Evolutionary conservation across 2,113 vertebrate genomes (phyloP), one percentile per base, ranked within the genome.

Genomic region (Bolborhynchus lineola): DNA sequence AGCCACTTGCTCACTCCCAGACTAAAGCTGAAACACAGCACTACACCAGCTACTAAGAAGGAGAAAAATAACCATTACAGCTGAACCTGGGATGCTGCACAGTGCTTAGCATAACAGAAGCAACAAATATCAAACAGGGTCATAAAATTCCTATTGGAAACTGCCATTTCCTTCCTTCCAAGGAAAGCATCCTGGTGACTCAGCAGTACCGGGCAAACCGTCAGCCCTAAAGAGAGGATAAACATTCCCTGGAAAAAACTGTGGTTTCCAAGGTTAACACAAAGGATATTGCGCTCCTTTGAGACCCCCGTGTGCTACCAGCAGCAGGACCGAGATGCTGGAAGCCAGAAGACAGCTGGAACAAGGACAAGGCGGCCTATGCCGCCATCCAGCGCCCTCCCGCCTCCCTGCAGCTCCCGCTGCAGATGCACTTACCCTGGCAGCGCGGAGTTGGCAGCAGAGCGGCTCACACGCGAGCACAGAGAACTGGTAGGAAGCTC

Each of bases 131-230:
- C 0, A 2, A 87, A n/a, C 14, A 44, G 91, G 19, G 39, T 46
- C 80, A 41, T 17, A 33, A 71, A 6, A 90, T 55, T 35, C 49
- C 3, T 28, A 59, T 31, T 46, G 85, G 83, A 65, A 79, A 67
- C 17, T n/a, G 59, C 55, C 10, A 6, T 71, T 88, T 94, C 71
- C 49, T 92, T 49, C 80, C 96, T 95, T 69, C 84, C 67, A 68
- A 89, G 65, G 69, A 82, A 50, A 68, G 71, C 53, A 59, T 78
- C 80, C 86, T 11, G 37, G 81, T 91, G 93, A 95, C 74, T 95
- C 94, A 86, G 94, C 92, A 88, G 60, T 3, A 21, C 0, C 0
- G 70, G 70, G 25, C 12, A 5, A 42, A 64, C 2, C 29, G 62
- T 75, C 86, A 67, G 91, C 33, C n/a, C 55, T 19, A 7, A 68